Conservation (phyloP, 2,888 invertebrate genomes). For the Doris montereyensis region DNA sequence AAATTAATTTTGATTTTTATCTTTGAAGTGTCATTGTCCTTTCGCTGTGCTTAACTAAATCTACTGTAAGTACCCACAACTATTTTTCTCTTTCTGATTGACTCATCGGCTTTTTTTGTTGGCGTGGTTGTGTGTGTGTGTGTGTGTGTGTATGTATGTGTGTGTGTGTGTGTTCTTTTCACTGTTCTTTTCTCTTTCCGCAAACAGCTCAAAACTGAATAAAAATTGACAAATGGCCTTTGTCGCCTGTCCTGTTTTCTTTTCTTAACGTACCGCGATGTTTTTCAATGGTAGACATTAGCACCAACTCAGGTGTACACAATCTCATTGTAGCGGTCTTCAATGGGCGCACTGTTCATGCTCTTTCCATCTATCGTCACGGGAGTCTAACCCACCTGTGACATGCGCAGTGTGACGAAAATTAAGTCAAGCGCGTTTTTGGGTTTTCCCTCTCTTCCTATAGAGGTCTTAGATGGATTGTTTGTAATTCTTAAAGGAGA, state of each 20-base stretch:
- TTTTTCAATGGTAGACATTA: neutral
- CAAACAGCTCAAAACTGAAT: neutral
- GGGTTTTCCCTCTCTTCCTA: neutral
- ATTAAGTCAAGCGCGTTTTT: neutral
- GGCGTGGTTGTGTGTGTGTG: constrained; percentile 18
- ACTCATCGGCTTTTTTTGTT: neutral
- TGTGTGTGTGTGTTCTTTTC: constrained; percentile 15
- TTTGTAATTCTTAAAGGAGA: neutral
- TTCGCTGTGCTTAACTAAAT: too few species aligned
- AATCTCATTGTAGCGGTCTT: too few species aligned
- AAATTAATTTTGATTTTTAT: too few species aligned
- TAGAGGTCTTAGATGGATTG: neutral
- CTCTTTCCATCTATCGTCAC: too few species aligned
- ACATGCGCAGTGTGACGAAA: too few species aligned
- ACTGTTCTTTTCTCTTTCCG: too few species aligned
- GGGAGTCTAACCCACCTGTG: too few species aligned
- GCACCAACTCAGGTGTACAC: too few species aligned
- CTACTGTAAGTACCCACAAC: too few species aligned
- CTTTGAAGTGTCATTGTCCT: too few species aligned
- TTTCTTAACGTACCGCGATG: neutral
- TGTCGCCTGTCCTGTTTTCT: neutral
- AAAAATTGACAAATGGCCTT: neutral
- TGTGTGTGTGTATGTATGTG: constrained; percentile 5
- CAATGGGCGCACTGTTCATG: too few species aligned
- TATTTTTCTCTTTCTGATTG: too few species aligned